Percentiles rank a stretch among this genome's conserved stretches.
Evolutionary conservation across 2,113 vertebrate species (phyloP).

Genomic region (Erythrolamprus reginae): DNA sequence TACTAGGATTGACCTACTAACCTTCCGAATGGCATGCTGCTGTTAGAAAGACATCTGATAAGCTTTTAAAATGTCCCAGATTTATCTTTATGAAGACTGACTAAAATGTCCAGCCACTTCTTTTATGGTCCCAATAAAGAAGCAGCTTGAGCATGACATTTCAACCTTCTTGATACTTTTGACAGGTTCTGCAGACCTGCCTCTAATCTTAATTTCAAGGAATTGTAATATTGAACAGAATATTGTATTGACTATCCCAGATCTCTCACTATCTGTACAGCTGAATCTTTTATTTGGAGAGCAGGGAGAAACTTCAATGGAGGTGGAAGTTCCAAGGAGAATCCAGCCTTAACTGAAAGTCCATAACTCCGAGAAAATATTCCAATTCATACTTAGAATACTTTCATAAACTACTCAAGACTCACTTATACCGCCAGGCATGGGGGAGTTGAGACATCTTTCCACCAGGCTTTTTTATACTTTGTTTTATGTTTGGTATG

Average conservation of each 20-base stretch:
- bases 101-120: not conserved
- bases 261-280: not conserved
- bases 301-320: not conserved
- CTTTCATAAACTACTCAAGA: too few species aligned
- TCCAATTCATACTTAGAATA: not conserved
- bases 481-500: too few species aligned
- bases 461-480: too few species aligned
- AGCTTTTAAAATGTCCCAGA: not conserved
- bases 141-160: not conserved
- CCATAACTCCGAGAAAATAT: not conserved
- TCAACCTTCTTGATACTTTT: not conserved
- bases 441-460: too few species aligned
- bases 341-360: not conserved
- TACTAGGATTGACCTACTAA: not conserved
- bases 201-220: not conserved
- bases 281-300: not conserved
- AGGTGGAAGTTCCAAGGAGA: not conserved
- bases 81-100: not conserved
- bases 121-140: not conserved
- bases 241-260: not conserved
- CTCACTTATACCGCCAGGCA: too few species aligned
- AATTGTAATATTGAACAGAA: not conserved
- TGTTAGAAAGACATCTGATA: not conserved
- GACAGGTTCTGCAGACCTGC: not conserved
- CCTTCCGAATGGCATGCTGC: too few species aligned